Evolutionary conservation across 35 echinoderm and acorn worm species (phyloP), one percentile per base, ranked within the genome.

Genomic region (Apostichopus japonicus): DNA sequence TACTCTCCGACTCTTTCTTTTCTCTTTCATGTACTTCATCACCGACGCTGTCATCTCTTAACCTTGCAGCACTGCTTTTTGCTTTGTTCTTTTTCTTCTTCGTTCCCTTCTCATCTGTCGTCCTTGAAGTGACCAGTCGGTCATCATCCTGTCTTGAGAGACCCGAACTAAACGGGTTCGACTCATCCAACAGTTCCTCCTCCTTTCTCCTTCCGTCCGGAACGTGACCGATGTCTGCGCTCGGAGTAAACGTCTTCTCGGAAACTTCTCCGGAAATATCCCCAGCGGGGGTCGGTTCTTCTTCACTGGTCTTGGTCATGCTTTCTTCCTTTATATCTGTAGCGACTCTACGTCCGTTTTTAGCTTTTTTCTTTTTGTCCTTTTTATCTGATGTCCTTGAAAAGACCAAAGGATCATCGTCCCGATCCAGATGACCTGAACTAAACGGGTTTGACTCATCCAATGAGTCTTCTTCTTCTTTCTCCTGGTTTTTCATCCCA

Each of bases 341-440:
- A 8, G 17, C 17, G 24, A 21, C 57, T 56, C 54, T 22, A 22
- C 9, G 24, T 57, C 17, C 56, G 19, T 84, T 84, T 16, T 55
- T 57, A 7, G 71, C 1, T 51, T n/a, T 84, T 57, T 84, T 84
- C 8, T 17, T 57, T 22, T 84, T 84, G 10, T n/a, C 53, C 27
- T 23, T 57, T 6, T 23, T 84, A 10, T 55, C 81, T 24, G 27
- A 22, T 24, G 53, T 84, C 56, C 54, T 23, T 6, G 81, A 14
- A 57, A 57, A 84, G n/a, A 84, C 81, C 54, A 84, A n/a, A 56
- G 19, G n/a, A 19, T 84, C 56, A 5, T 84, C 81, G 5, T 84
- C 81, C 55, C 57, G 17, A n/a, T 84, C 81, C 54, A 23, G 8
- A 58, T 57, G 53, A 6, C 56, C 56, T 19, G 81, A 84, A 19